Base-by-base conservation (phyloP, 2,113 vertebrate genomes). In the Cebus imitator region DNA sequence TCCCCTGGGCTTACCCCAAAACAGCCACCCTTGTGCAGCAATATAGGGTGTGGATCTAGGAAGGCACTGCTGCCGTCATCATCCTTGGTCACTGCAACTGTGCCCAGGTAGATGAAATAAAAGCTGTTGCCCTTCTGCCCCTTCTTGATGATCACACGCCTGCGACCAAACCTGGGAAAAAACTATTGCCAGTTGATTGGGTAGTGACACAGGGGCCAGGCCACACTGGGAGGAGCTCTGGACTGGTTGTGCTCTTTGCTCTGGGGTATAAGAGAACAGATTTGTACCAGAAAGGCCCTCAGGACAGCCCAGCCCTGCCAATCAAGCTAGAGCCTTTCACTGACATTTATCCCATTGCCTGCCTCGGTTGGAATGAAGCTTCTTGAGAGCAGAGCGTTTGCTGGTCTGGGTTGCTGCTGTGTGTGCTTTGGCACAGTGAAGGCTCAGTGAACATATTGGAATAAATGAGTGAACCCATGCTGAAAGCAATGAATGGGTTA, bases 1-100 rank as follows among this genome's bases (percentile, higher is more conserved):
- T 93, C 30, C 75, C 37, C 45, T 0, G 0, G 14, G 13, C 98
- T 98, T 72, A 98, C 97, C 57, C 98, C 98, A 48, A 98, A 98
- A 57, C 86, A 91, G 93, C 92, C 35, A 6, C 98, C 98, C 76
- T 97, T 98, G 64, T 70, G 85, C 87, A 99, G 87, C 55, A 98
- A 48, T 17, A 83, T 92, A 0, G 98, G 98, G 58, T 97, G 61
- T 0, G 97, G 83, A 3, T 97, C 97, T 2, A 35, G 93, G 83
- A 98, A 99, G 18, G 98, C 98, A 32, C 96, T 98, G 89, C 97
- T 98, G 2, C 98, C 98, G 64, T 97, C 97, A 1, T 98, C 97
- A 21, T 98, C 97, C 20, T 95, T 97, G 0, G 94, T 98, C 80
- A 99, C 61, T 1, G 98, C 98, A 2, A 97, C 98, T 5, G 66